Evolutionary conservation across 2,888 invertebrate genomes (phyloP).

Genomic region (Xanthorhoe spadicearia): DNA sequence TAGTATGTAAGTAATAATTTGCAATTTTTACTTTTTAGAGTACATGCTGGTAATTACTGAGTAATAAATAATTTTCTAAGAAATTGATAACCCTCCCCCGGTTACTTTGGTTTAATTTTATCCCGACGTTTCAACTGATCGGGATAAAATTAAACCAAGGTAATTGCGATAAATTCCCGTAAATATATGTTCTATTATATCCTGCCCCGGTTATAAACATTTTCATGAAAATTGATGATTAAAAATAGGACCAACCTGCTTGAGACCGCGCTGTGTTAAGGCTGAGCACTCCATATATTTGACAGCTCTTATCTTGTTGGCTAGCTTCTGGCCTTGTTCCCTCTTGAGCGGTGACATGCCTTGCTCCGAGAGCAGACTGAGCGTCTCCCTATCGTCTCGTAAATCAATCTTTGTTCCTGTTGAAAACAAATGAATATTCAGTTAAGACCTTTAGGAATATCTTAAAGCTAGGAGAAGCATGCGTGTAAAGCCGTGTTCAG

Average conservation of each 20-base stretch:
- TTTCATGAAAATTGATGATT: no score
- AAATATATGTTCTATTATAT: no score
- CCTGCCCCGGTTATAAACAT: no score
- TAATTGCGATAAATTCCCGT: no score
- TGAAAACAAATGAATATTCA: not conserved
- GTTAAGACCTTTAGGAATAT: no score
- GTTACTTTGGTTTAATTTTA: no score
- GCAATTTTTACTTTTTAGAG: not conserved
- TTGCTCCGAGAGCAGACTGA: conserved; percentile 95
- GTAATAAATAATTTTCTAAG: no score
- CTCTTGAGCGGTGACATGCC: conserved; percentile 97
- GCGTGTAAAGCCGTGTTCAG: no score
- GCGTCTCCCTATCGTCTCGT: conserved; percentile 98
- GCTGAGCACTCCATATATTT: conserved; percentile 99
- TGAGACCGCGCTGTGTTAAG: conserved; percentile 98
- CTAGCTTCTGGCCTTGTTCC: conserved; percentile 99
- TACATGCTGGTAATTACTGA: not conserved
- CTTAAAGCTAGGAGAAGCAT: no score
- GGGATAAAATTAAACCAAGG: no score
- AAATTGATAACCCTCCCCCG: no score
- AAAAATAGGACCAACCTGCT: conserved; percentile 85
- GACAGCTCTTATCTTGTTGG: conserved; percentile 98
- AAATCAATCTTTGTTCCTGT: conserved; percentile 99
- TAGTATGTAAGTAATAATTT: not conserved
- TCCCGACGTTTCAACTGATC: no score